Evolutionary conservation across 2,113 vertebrate genomes (phyloP).

Genomic region (Silurus glanis): DNA sequence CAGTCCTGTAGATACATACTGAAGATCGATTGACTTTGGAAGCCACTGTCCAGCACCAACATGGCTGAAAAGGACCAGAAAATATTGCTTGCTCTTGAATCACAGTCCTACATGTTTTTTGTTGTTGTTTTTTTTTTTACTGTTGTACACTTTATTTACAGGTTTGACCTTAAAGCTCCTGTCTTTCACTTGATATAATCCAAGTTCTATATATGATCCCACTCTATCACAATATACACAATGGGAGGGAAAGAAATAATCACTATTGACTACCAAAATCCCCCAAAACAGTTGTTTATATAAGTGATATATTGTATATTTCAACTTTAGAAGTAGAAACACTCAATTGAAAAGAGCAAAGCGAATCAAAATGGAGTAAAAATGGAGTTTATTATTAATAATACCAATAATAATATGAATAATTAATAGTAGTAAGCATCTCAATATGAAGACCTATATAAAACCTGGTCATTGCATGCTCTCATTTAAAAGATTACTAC

Average conservation of each 20-base stretch:
- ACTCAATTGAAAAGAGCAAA: background rate
- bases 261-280: background rate
- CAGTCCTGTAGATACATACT: too few relatives aligned
- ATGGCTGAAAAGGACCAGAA: conserved; percentile 58
- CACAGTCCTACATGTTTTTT: background rate
- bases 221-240: background rate
- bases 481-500: too few relatives aligned
- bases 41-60: conserved; percentile 61
- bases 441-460: too few relatives aligned
- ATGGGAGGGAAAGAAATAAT: background rate
- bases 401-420: background rate
- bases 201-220: background rate
- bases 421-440: background rate
- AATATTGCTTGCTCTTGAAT: background rate
- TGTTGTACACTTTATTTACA: background rate
- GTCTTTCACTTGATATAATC: too few relatives aligned
- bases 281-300: background rate
- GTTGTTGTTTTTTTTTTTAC: too few relatives aligned
- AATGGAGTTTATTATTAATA: background rate
- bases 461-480: too few relatives aligned
- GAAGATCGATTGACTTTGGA: background rate
- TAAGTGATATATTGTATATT: background rate
- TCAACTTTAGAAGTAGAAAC: background rate
- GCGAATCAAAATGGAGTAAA: background rate
- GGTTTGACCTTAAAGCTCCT: too few relatives aligned